Evolutionary conservation across 2,888 invertebrate species (phyloP), one percentile per base, ranked within the genome.

Genomic region (Scaptomyza cyrtandrae): DNA sequence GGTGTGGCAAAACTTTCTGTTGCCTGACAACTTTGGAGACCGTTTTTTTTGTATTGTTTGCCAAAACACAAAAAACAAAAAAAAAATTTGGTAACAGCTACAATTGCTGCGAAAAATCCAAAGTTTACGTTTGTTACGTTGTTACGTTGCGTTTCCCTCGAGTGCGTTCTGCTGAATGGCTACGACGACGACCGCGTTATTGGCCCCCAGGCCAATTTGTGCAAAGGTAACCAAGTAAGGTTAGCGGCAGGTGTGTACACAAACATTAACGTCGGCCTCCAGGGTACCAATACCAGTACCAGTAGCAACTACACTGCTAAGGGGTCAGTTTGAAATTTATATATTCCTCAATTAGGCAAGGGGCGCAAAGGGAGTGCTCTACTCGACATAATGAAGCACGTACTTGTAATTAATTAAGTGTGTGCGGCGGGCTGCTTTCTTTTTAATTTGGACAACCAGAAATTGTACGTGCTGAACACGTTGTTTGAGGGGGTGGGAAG

Each of bases 371-470:
- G 43, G 45, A 19, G 39, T 37, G 24, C 48, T 59, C 65, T 35
- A 29, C 57, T 53, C 46, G 46, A 64, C 78, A 86, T 88, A 83
- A 88, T 83, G 83, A 83, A 88, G 86, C 83, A 83, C 85, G 80
- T 78, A 65, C 73, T 80, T 74, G 79, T 88, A 83, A 89, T 89
- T 88, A 89, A 88, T 88, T 88, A 89, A 88, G 88, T 89, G 88
- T 89, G 83, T 58, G 41, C 41, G 83, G 71, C 83, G 50, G 50
- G 75, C 68, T 72, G 35, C 75, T 85, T 80, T 76, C 77, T 81
- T 86, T 87, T 77, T 84, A 76, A 75, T 84, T 81, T 86, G 33
- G 52, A 46, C 58, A 59, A 59, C 13, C 1, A 39, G 65, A 46
- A 69, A 46, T 56, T 54, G 24, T 70, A 69, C 75, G 75, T 75